phyloP scores from a whole-genome alignment of 2,113 vertebrate species.

The Pseudorasbora parva region DNA sequence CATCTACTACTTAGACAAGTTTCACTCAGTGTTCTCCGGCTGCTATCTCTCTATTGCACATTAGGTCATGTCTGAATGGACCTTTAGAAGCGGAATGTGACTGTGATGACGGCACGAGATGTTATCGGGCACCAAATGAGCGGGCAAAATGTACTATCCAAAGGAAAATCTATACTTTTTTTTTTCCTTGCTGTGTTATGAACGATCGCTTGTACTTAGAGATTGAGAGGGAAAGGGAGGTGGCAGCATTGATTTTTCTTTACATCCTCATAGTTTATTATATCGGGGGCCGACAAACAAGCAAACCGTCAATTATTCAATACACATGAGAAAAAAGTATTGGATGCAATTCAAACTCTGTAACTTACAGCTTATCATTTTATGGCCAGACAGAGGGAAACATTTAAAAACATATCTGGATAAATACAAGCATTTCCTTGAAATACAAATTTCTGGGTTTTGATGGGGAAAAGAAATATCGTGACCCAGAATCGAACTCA shows the following conservation, averaged over 20 bases:
- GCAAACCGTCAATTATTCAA: conserved; percentile 28
- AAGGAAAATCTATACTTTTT: conserved; percentile 17
- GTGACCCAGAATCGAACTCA: background rate
- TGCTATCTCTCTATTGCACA: background rate
- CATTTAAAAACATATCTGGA: background rate
- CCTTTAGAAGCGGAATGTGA: background rate
- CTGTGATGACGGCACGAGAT: background rate
- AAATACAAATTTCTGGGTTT: background rate
- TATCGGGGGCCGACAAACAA: conserved; percentile 21
- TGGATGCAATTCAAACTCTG: conserved; percentile 14
- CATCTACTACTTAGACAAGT: background rate
- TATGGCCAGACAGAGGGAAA: conserved; percentile 13
- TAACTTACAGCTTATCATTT: conserved; percentile 45
- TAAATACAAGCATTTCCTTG: background rate
- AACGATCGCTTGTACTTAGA: conserved; percentile 13
- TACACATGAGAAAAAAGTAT: conserved; percentile 39
- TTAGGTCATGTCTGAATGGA: conserved; percentile 33
- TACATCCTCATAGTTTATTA: conserved; percentile 32
- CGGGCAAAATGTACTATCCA: conserved; percentile 3
- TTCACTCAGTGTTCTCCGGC: background rate
- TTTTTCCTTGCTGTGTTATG: conserved; percentile 19
- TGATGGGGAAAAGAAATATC: background rate
- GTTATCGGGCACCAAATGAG: background rate
- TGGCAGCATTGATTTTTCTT: conserved; percentile 12
- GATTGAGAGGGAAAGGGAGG: background rate